Base-by-base conservation (phyloP, 2,797 vertebrate species). In the Columba guinea region DNA sequence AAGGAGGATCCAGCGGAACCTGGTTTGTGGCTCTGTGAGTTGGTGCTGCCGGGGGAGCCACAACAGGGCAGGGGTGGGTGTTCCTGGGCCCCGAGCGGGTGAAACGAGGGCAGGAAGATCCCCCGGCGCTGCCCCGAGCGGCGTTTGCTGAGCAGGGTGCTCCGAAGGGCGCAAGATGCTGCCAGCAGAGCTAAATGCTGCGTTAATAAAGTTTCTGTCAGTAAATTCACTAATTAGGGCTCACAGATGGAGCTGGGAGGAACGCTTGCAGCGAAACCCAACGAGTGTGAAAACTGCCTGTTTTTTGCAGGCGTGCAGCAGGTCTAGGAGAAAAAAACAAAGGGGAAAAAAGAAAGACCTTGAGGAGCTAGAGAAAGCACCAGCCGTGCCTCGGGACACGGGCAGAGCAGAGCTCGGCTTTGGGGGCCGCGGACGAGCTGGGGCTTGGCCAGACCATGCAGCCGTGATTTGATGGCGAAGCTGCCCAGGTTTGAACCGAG, bases 201-300 rank as follows among this genome's bases (percentile, higher is more conserved):
- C 84, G 64, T 95, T 97, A 96, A 95, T 95, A 92, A 95, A 95
- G 95, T 96, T 96, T 95, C 96, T 96, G 95, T 95, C 93, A 84
- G 96, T 89, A 95, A 93, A 94, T 69, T 95, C 90, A 5, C 95
- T 97, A 97, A 96, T 97, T 96, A 95, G 84, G 93, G 78, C 93
- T 96, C 96, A 90, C 96, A 97, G 96, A 97, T 97, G 96, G 96
- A 97, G 94, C 95, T 82, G 13, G 88, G 84, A 94, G 90, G 86
- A 88, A 79, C 37, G 94, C 95, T 96, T 7, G 80, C 5, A 52
- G 86, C 76, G 80, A 67, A 94, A 67, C 77, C 37, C 77, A 21
- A 78, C 86, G 84, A 82, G 95, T 94, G 96, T 95, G 96, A 97
- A 92, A 84, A 32, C 3, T 84, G 83, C 70, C 86, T 15, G 86